phyloP scores from a whole-genome alignment of 2,888 invertebrate genomes.

The Thelaira solivaga region DNA sequence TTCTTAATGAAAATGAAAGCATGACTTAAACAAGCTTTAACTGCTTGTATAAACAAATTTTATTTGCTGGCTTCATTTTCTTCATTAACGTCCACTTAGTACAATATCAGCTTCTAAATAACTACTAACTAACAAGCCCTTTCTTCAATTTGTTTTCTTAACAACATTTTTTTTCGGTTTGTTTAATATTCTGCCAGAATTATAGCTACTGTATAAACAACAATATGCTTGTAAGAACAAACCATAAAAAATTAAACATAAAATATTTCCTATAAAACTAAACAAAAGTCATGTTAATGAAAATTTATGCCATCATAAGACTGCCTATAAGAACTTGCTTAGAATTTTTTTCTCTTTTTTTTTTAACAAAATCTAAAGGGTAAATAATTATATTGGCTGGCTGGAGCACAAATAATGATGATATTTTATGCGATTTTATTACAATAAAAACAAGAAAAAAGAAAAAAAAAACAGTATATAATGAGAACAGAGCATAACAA shows the following conservation, averaged over 20 bases:
- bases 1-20: too few relatives aligned
- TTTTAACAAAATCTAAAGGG: too few relatives aligned
- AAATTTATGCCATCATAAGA: conserved; percentile 21
- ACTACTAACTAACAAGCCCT: too few relatives aligned
- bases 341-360: too few relatives aligned
- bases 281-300: conserved; percentile 46
- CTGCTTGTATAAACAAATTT: too few relatives aligned
- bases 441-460: not conserved
- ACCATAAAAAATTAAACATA: not conserved
- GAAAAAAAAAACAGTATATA: not conserved
- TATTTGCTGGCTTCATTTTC: too few relatives aligned
- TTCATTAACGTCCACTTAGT: too few relatives aligned
- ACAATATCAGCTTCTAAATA: too few relatives aligned
- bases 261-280: conserved; percentile 28
- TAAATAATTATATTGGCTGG: not conserved
- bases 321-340: not conserved
- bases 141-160: too few relatives aligned
- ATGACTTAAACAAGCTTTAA: too few relatives aligned
- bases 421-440: conserved; percentile 32
- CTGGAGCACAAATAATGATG: not conserved
- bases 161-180: too few relatives aligned
- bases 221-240: not conserved
- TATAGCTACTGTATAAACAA: not conserved
- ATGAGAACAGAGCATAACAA: not conserved
- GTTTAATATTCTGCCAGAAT: not conserved